Base-by-base conservation (phyloP, 1,140 invertebrate genomes). In the Calosoma granatense region DNA sequence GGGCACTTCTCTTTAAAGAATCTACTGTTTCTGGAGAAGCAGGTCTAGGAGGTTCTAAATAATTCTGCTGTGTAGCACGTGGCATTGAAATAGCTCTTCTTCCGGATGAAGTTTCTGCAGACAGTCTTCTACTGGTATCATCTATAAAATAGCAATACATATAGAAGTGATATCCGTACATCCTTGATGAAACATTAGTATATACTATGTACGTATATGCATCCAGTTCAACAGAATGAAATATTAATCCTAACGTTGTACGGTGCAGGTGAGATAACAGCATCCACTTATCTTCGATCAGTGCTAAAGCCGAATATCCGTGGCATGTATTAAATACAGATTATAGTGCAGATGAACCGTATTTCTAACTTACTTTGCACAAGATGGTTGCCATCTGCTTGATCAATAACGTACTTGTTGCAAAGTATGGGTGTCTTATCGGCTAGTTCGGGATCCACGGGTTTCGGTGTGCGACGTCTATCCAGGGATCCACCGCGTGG, bases 341-440 rank as follows among this genome's bases (percentile, higher is more conserved):
- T n/a, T n/a, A n/a, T n/a, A n/a, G n/a, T n/a, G n/a, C n/a, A n/a
- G n/a, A n/a, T n/a, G n/a, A n/a, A n/a, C n/a, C n/a, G n/a, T n/a
- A n/a, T n/a, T n/a, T n/a, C n/a, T 21, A 41, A 55, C 36, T 43
- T 55, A 55, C 54, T 23, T 55, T 30, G 30, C 14, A 30, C 30
- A 22, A 2, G 12, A 17, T 1, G 30, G 12, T 41, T 55, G 21
- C 54, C 30, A 41, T 39, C 41, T 4, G 17, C 15, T 47, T 78
- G 75, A 23, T 83, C 81, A 41, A 85, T 65, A 0, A 83, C 85
- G 65, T 87, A 87, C 63, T 79, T 82, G 62, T 88, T 87, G 63
- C 80, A 85, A 20, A 85, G 72, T n/a, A 87, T 81, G 1, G 84
- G 79, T 2, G 77, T 77, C 55, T 77, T 77, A 23, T 77, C 75